Evolutionary conservation across 1,140 invertebrate species (phyloP).

Genomic region (Drosophila virilis): DNA sequence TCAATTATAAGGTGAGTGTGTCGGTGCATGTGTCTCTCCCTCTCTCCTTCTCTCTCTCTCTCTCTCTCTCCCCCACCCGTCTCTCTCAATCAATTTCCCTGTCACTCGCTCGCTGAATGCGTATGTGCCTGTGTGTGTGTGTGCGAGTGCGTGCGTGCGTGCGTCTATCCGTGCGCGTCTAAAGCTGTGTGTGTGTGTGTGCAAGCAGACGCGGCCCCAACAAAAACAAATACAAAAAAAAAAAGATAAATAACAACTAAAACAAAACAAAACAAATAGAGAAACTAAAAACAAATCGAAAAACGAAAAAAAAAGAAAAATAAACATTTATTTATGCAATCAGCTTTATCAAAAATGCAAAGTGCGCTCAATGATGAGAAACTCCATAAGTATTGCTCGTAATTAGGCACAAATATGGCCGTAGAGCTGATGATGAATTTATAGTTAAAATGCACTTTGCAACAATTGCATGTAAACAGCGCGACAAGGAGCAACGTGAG

Average conservation of each 20-base stretch:
- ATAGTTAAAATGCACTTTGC: constrained; percentile 82
- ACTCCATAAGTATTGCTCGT: constrained; percentile 34
- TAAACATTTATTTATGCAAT: constrained; percentile 6
- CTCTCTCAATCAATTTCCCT: constrained; percentile 32
- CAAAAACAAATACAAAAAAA: constrained; percentile 5
- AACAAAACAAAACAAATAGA: constrained; percentile 6
- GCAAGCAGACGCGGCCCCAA: constrained; percentile 29
- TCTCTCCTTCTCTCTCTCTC: constrained; percentile 35
- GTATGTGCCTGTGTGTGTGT: constrained; percentile 31
- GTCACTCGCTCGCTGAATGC: constrained; percentile 46
- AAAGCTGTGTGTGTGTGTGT: constrained; percentile 27
- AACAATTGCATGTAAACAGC: constrained; percentile 83
- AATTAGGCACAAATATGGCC: constrained; percentile 45
- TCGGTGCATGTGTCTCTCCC: constrained; percentile 38
- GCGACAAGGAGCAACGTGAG: constrained; percentile 83
- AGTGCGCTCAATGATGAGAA: constrained; percentile 24
- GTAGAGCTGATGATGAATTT: constrained; percentile 47
- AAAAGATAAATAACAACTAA: not conserved
- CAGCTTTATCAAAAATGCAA: constrained; percentile 6
- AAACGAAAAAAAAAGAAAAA: constrained; percentile 9
- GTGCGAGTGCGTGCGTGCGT: constrained; percentile 31
- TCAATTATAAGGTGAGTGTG: constrained; percentile 83
- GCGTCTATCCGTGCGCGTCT: constrained; percentile 18
- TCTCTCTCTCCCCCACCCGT: not conserved
- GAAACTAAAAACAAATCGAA: constrained; percentile 13